Evolutionary conservation across 2,113 vertebrate species (phyloP), one percentile per base, ranked within the genome.

Genomic region (Tetrax tetrax): DNA sequence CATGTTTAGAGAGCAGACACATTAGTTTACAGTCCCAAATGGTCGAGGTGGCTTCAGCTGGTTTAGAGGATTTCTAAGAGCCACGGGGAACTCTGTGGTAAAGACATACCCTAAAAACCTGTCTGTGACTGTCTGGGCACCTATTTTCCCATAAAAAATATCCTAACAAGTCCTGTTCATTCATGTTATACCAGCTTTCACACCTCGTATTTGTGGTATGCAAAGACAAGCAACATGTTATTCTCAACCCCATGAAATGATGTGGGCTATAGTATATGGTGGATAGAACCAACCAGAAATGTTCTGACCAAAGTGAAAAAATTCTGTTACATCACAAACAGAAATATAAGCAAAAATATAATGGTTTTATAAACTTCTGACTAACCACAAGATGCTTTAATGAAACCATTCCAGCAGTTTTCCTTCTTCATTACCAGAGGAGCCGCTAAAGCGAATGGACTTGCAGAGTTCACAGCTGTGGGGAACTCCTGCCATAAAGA

Each of bases 131-230:
- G 84, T 91, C 89, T 96, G 82, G 87, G 50, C 45, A 94, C 37
- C 87, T 91, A 88, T 91, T 93, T 95, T 65, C 84, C 78, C 89
- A 82, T 85, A 54, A 89, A 89, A 96, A 82, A 75, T 51, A 89
- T 37, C 89, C 61, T 82, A 93, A 91, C 74, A 94, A 97, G 89
- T 65, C 82, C 75, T 90, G 47, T 76, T 96, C 87, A 83, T 93
- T 96, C 94, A 91, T 69, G 65, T 90, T 72, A 85, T 43, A 95
- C 89, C 91, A 96, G 87, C 63, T 95, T 96, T 97, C 95, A 94
- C 93, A 97, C 94, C 94, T 96, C 78, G 35, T 96, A 87, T 87
- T 94, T 96, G 94, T 89, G 91, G 94, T 95, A 96, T 87, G 77
- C 69, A 69, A 84, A 93, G 91, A 96, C 87, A 97, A 95, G 78